Conservation (phyloP, 2,888 invertebrate genomes). For the Papilio protenor region DNA sequence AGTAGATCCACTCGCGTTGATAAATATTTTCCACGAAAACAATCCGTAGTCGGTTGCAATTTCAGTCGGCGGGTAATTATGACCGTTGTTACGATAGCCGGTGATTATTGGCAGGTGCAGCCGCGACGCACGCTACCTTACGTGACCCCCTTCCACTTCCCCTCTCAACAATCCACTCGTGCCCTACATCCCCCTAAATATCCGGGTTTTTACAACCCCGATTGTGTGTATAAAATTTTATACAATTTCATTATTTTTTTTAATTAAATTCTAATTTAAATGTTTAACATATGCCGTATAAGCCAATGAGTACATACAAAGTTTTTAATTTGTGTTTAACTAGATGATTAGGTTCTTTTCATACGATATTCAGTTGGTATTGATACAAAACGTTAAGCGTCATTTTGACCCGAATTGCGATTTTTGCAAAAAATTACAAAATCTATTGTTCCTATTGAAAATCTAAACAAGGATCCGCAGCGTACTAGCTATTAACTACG, state of each 20-base stretch:
- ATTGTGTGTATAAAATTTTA: constrained; percentile 60
- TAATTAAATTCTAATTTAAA: background rate
- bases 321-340: background rate
- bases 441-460: background rate
- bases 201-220: constrained; percentile 56
- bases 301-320: background rate
- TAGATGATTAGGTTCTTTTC: background rate
- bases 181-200: constrained; percentile 48
- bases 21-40: constrained; percentile 46
- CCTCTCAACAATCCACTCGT: constrained; percentile 48
- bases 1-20: constrained; percentile 31
- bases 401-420: background rate
- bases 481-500: background rate
- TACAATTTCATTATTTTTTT: constrained; percentile 43
- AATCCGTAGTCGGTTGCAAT: constrained; percentile 55
- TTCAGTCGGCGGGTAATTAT: constrained; percentile 64
- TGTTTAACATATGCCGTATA: background rate
- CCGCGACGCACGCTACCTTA: constrained; percentile 68
- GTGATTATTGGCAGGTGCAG: constrained; percentile 72
- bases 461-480: background rate
- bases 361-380: background rate
- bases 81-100: constrained; percentile 60
- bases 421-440: background rate
- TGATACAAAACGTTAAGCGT: background rate
- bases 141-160: constrained; percentile 59